These are phyloP conservation scores for Willisornis vidua DNA, from an alignment of 2,113 vertebrate genomes.

Conservation along the genomic window DNA sequence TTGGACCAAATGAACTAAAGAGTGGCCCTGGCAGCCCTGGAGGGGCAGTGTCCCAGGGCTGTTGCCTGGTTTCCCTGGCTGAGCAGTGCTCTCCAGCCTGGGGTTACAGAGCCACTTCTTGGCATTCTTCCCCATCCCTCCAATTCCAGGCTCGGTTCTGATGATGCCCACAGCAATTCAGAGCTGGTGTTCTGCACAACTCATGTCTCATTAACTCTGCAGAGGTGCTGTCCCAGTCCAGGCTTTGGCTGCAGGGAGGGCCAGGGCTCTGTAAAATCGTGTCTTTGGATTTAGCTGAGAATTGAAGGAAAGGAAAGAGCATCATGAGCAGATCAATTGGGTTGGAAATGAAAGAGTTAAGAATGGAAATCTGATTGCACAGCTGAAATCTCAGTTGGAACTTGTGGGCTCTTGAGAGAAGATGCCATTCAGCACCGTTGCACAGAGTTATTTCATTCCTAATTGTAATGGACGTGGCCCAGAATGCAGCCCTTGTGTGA, in stretches of 20 bases:
- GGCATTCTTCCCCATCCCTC: background rate
- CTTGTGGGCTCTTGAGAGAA: slow-evolving; percentile 43
- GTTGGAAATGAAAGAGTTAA: slow-evolving; percentile 46
- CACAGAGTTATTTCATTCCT: slow-evolving; percentile 62
- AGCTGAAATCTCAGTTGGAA: slow-evolving; percentile 43
- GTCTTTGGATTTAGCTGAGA: background rate
- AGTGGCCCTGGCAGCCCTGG: background rate
- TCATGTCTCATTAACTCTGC: fast-evolving
- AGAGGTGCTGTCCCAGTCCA: background rate
- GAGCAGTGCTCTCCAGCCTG: background rate
- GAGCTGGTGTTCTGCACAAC: background rate
- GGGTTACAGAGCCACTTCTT: background rate
- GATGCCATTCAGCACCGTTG: slow-evolving; percentile 64
- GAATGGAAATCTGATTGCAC: background rate
- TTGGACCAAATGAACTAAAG: background rate
- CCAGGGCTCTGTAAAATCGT: background rate
- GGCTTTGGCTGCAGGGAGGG: background rate
- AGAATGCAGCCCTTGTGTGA: slow-evolving; percentile 41
- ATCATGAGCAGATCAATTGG: background rate
- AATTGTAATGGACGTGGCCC: slow-evolving; percentile 67
- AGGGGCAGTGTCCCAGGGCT: background rate
- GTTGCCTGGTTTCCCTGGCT: background rate
- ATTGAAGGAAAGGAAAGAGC: background rate
- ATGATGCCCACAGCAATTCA: background rate
- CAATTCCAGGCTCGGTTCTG: fast-evolving